Conservation (phyloP, 2,113 vertebrate species). For the Vimba vimba region DNA sequence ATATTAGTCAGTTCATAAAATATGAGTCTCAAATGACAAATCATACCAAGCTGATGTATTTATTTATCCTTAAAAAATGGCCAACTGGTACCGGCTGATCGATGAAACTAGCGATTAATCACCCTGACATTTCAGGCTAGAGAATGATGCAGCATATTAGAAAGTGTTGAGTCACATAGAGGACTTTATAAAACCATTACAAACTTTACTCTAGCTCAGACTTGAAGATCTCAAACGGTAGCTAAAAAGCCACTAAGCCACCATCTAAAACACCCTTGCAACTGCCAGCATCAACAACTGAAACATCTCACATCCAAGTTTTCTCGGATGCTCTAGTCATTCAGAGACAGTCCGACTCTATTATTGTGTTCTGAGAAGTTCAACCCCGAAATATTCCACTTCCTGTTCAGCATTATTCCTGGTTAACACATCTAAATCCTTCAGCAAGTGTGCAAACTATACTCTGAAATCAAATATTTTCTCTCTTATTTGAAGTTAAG, state of each 20-base stretch:
- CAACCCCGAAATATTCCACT: background rate
- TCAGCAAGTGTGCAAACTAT: background rate
- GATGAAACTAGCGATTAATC: background rate
- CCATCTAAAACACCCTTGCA: background rate
- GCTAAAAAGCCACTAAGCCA: background rate
- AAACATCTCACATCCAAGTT: background rate
- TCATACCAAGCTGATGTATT: no score
- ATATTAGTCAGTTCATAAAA: background rate
- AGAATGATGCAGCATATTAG: background rate
- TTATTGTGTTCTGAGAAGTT: background rate
- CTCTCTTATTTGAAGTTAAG: conserved; percentile 35
- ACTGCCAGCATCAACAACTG: background rate
- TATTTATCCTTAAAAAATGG: background rate
- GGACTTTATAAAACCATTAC: background rate
- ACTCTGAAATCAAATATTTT: conserved; percentile 41
- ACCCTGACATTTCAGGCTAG: background rate
- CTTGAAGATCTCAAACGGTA: background rate
- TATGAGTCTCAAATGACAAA: background rate
- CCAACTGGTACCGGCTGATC: background rate
- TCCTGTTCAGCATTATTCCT: background rate
- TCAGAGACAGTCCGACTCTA: background rate
- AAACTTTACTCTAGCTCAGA: background rate
- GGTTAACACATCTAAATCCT: background rate
- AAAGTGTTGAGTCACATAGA: background rate
- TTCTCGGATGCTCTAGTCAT: background rate